Base-by-base conservation (phyloP, 1,140 invertebrate genomes). In the Acromyrmex charruanus region DNA sequence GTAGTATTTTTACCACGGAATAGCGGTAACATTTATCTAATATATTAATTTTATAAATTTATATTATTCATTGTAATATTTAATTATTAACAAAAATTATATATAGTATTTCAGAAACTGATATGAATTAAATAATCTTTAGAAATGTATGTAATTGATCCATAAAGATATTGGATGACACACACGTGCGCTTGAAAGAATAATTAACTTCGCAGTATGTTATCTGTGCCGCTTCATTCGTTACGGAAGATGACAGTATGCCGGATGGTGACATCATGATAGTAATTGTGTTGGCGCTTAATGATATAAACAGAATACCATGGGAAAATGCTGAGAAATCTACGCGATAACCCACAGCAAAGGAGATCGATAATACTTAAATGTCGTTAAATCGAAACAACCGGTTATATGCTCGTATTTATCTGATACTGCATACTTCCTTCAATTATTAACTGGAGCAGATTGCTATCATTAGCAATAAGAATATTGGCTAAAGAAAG, bases 171-270 rank as follows among this genome's bases (percentile, higher is more conserved):
- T 66, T 18, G 31, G 9, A 59, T 2, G 21, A 63, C 9, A 25
- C 3, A 21, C 51, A 61, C 7, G 25, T 18, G 18, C 28, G 18
- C 5, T 59, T n/a, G 35, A 39, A 44, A 31, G 3, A 82, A 65
- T 51, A 49, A 21, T 77, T 28, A n/a, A 65, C 39, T n/a, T 72
- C 21, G n/a, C 59, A 69, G 16, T 25, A 58, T 9, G 28, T 21
- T 72, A 72, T 72, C 51, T 72, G 77, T 55, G n/a, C 31, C 49
- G 55, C 68, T 72, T 82, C 39, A 82, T 74, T 82, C 21, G 66
- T 35, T 82, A 31, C 66, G 16, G 25, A 82, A 82, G 35, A 61
- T 49, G 55, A 58, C 35, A 74, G 1, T 72, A 14, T 39, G 35
- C 28, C 39, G 69, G 53, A 59, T 59, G 53, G 28, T 82, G 68